Base-by-base conservation (phyloP, 2,113 vertebrate species). In the Mesocricetus auratus region DNA sequence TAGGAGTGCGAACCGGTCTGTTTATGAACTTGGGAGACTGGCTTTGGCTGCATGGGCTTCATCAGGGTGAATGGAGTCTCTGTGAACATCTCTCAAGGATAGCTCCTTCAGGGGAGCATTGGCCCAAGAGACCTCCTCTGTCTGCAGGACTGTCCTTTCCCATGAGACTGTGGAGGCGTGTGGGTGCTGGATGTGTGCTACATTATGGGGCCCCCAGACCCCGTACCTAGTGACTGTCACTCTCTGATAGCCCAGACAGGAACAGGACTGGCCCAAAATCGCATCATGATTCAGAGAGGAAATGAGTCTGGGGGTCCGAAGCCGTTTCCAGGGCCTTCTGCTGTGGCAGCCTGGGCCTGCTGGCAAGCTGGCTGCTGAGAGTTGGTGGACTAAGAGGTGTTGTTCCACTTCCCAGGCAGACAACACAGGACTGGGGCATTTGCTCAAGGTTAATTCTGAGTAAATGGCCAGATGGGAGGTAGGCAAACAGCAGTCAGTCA, bases 381-480 rank as follows among this genome's bases (percentile, higher is more conserved):
- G 33, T 89, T 62, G 33, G 7, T 2, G 21, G 50, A 6, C 45
- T 3, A 19, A 45, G 42, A 15, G 16, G 4, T 21, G 16, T 21
- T 71, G 26, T 7, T 36, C 45, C 69, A 36, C 12, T 33, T 82
- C 24, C 56, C 33, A 47, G 0, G 1, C 36, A 50, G 53, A 73
- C 36, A 58, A 83, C 69, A 64, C 66, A 85, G 85, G 47, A 56
- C 53, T 42, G 64, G 58, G 21, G 42, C 88, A 75, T 86, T 95
- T 68, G 83, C 87, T 94, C 26, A 86, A 87, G 74, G 73, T 66
- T 50, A 68, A 82, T 89, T 90, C 5, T 81, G 62, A 97, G 92
- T 69, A 78, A 96, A 93, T 8, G 62, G 68, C 88, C 68, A 89
- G 77, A 17, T 5, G 9, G 16, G n/a, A 75, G 50, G 36, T 68